These are phyloP conservation scores for human (Homo sapiens) DNA, from an alignment of 2,113 vertebrate species.

Conservation along the genomic window DNA sequence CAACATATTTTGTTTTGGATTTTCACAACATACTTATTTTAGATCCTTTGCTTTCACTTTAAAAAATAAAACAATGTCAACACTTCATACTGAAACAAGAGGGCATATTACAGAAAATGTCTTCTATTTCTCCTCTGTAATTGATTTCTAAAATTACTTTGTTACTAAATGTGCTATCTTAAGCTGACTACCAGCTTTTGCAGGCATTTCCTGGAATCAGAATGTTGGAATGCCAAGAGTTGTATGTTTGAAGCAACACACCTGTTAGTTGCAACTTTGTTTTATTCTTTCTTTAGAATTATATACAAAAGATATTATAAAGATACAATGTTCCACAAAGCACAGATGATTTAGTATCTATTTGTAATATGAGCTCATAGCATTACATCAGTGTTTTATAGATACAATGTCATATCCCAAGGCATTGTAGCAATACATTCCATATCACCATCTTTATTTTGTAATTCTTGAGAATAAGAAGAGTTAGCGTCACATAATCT, in stretches of 20 bases:
- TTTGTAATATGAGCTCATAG: slow-evolving; percentile 62
- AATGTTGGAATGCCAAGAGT: not conserved
- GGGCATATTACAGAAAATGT: not conserved
- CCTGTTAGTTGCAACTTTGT: slow-evolving; percentile 50
- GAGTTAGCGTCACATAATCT: not conserved
- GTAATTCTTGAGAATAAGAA: slow-evolving; percentile 40
- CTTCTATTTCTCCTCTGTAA: not conserved
- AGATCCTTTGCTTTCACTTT: not conserved
- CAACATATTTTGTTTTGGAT: not conserved
- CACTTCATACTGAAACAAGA: not conserved
- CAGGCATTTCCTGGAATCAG: not conserved
- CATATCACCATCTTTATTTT: slow-evolving; percentile 37
- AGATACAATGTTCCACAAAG: not conserved
- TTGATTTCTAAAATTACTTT: not conserved
- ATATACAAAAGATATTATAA: not conserved
- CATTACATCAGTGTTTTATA: slow-evolving; percentile 53
- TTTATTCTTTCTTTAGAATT: slow-evolving; percentile 43
- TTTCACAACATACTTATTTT: not conserved
- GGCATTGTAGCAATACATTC: not conserved
- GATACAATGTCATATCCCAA: slow-evolving; percentile 15
- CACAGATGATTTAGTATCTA: slow-evolving; percentile 37
- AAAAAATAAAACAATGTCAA: not conserved
- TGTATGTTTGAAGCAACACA: slow-evolving; percentile 11
- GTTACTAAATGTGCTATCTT: not conserved
- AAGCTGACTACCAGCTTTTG: not conserved